phyloP scores from a whole-genome alignment of 2,113 vertebrate species.

The Sprattus sprattus region DNA sequence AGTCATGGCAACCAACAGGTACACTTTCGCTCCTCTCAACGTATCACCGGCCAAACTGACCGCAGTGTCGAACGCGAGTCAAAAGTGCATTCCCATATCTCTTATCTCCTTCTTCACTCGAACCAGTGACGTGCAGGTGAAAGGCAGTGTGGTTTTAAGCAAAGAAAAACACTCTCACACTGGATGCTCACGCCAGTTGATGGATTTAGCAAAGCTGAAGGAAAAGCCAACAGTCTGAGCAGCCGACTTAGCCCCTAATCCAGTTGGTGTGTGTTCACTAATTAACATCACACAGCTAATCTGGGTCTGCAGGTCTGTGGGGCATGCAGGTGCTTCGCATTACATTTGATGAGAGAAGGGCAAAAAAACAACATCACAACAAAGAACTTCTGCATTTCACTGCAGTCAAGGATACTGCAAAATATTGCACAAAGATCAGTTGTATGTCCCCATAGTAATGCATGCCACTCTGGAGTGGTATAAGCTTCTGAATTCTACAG shows the following conservation, averaged over 20 bases:
- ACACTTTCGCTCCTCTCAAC: neutral
- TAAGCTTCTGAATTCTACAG: too few relatives aligned
- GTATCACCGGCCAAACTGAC: neutral
- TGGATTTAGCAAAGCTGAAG: neutral
- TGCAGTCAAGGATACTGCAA: too few relatives aligned
- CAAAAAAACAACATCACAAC: neutral
- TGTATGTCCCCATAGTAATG: too few relatives aligned
- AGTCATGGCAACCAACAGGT: neutral
- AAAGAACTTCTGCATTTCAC: neutral
- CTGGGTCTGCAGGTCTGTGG: neutral
- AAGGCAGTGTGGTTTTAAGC: neutral
- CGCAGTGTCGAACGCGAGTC: neutral
- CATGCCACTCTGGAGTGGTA: too few relatives aligned
- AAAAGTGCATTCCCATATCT: neutral
- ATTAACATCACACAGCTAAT: slow-evolving; percentile 33
- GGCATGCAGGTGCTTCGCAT: neutral
- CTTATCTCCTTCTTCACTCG: neutral
- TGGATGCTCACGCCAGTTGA: neutral
- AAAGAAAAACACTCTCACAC: neutral
- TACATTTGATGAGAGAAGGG: neutral
- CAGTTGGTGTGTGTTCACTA: slow-evolving; percentile 21
- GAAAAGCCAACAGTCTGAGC: neutral
- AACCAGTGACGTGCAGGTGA: neutral
- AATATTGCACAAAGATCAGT: too few relatives aligned
- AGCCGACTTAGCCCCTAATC: slow-evolving; percentile 27